These are phyloP conservation scores for Sclerurus mexicanus DNA, from an alignment of 2,113 vertebrate genomes.

Conservation along the genomic window DNA sequence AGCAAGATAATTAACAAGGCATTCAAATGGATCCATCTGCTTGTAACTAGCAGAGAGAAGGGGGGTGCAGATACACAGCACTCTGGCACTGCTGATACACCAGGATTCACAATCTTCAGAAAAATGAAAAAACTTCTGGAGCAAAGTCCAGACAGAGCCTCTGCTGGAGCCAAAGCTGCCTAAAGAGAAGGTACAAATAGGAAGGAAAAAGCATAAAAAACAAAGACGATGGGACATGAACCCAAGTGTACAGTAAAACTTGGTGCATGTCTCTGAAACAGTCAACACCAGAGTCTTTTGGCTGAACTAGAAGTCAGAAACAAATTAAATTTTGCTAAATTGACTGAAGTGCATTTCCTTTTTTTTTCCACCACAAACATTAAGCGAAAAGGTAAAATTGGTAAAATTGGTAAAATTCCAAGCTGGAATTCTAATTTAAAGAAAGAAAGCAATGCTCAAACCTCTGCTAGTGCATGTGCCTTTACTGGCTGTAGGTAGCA, in stretches of 20 bases:
- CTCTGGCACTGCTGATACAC: neutral
- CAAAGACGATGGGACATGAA: neutral
- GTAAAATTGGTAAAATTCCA: neutral
- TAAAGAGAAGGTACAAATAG: neutral
- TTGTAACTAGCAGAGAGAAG: neutral
- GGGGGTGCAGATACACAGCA: rapidly evolving
- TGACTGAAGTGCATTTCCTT: neutral
- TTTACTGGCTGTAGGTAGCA: neutral
- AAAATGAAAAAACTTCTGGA: neutral
- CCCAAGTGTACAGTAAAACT: neutral
- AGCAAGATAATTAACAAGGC: neutral
- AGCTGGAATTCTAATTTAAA: neutral
- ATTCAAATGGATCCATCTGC: neutral
- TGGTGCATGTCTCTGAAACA: neutral
- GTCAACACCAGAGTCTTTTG: neutral
- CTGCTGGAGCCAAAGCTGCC: neutral
- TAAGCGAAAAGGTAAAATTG: too few species aligned
- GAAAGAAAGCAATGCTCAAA: neutral
- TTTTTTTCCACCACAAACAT: neutral
- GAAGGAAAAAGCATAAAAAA: neutral
- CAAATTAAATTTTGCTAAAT: neutral
- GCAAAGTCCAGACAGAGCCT: neutral
- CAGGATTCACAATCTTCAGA: neutral
- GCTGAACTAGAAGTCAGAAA: neutral
- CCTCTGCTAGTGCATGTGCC: rapidly evolving